Base-by-base conservation (phyloP, 2,113 vertebrate genomes). In the Aldabrachelys gigantea region DNA sequence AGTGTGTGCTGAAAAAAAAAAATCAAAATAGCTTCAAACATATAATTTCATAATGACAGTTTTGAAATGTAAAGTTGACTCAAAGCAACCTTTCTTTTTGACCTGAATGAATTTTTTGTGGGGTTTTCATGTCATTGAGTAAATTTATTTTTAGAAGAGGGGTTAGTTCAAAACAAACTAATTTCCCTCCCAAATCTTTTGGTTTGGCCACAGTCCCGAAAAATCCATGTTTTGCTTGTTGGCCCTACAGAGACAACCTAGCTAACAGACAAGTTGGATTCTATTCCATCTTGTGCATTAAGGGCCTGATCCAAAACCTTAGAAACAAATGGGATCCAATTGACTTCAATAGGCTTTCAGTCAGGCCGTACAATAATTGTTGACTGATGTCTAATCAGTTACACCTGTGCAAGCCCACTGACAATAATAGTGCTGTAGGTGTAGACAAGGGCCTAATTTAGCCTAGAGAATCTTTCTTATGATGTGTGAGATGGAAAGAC, bases 181-280 rank as follows among this genome's bases (percentile, higher is more conserved):
- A n/a, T n/a, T 69, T 2, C 1, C 5, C 16, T 19, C n/a, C 17
- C 65, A 38, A 22, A 38, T 72, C 19, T n/a, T 69, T 69, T 69
- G 31, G 17, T 21, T 69, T 38, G 65, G 16, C 17, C n/a, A 72
- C n/a, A 21, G 19, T 38, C 2, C 65, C 10, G 35, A 72, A 72
- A 72, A 72, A 72, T n/a, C 65, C 14, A 3, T 62, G 85, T 97
- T 94, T 94, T 94, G 89, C 44, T 76, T 85, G n/a, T 93, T 94
- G 91, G 80, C 56, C 35, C 72, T 92, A 56, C 41, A 86, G 72
- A 94, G 44, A 50, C 79, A 91, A 87, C 90, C 79, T 65, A 92
- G 79, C 83, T 84, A 54, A 88, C 85, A 94, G 56, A 22, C 95
- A 83, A 96, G 78, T 85, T 89, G 59, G 56, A 83, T 89, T 76